These are phyloP conservation scores for Sandelia bainsii DNA, from an alignment of 2,797 vertebrate species.

Conservation along the genomic window DNA sequence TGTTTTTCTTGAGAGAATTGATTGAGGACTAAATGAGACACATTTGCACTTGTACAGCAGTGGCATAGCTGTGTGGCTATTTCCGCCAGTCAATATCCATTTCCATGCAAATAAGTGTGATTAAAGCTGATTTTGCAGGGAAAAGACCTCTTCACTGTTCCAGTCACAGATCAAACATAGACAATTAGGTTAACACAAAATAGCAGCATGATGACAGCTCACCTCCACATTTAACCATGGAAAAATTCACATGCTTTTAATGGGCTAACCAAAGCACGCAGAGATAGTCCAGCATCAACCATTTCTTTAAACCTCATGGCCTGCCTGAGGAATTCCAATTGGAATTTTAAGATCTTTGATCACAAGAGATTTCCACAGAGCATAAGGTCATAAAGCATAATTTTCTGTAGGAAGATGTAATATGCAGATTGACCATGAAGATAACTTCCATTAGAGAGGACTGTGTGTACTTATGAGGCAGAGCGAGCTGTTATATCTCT, in stretches of 20 bases:
- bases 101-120: constrained; percentile 74
- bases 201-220: constrained; percentile 10
- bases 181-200: constrained; percentile 59
- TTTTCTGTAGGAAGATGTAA: constrained; percentile 43
- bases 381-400: constrained; percentile 49
- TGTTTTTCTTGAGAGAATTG: constrained; percentile 14
- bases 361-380: constrained; percentile 41
- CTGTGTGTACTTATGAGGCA: constrained; percentile 25
- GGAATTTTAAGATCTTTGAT: constrained; percentile 50
- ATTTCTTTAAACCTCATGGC: constrained; percentile 39
- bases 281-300: constrained; percentile 17
- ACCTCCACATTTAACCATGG: constrained; percentile 19
- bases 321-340: constrained; percentile 30
- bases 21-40: constrained; percentile 19
- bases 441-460: constrained; percentile 40
- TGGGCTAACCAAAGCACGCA: constrained; percentile 21
- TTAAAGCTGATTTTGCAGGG: constrained; percentile 73
- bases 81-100: constrained; percentile 68
- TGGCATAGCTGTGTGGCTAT: constrained; percentile 16
- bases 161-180: constrained; percentile 61
- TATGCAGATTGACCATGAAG: constrained; percentile 40
- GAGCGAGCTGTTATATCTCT: background rate
- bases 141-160: constrained; percentile 37
- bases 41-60: constrained; percentile 18
- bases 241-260: constrained; percentile 36